These are phyloP conservation scores for Yoshiicerus persimilis DNA, from an alignment of 1,140 invertebrate species.

Conservation along the genomic window DNA sequence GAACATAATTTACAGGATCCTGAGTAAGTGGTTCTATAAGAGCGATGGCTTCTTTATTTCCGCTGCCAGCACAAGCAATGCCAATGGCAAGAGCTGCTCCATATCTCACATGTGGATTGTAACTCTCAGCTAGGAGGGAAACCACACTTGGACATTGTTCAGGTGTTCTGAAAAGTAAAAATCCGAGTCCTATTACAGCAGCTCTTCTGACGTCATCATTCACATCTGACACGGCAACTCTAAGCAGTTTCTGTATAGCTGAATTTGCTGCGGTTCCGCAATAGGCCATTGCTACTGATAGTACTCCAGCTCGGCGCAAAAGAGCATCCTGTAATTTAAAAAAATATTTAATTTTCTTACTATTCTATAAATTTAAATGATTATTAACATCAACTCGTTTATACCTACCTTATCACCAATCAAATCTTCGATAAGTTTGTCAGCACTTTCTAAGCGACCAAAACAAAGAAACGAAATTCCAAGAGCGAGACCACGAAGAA, in stretches of 20 bases:
- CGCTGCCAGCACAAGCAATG: slow-evolving; percentile 97
- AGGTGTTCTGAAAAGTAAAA: slow-evolving; percentile 91
- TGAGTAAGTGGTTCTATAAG: slow-evolving; percentile 97
- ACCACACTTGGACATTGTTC: slow-evolving; percentile 97
- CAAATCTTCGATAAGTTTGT: slow-evolving; percentile 86
- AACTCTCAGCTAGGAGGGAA: slow-evolving; percentile 93
- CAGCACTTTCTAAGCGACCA: slow-evolving; percentile 92
- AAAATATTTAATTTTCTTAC: background rate
- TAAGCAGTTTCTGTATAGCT: slow-evolving; percentile 90
- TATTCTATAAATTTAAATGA: background rate
- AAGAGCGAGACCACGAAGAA: slow-evolving; percentile 89
- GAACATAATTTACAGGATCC: slow-evolving; percentile 98
- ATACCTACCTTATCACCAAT: slow-evolving; percentile 67
- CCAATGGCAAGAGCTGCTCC: slow-evolving; percentile 98
- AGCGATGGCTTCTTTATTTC: slow-evolving; percentile 92
- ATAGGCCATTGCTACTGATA: slow-evolving; percentile 97
- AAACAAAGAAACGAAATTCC: slow-evolving; percentile 97
- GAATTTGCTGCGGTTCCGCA: slow-evolving; percentile 97
- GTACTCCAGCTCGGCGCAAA: slow-evolving; percentile 89
- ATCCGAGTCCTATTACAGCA: slow-evolving; percentile 95
- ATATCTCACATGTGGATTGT: slow-evolving; percentile 98
- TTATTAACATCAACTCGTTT: background rate
- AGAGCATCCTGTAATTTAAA: slow-evolving; percentile 68
- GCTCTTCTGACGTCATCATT: slow-evolving; percentile 98
- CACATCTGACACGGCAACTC: slow-evolving; percentile 96